Percentiles rank a stretch among this genome's conserved stretches.
Evolutionary conservation across 2,888 invertebrate species (phyloP).

Genomic region (Caenorhabditis macrosperma): DNA sequence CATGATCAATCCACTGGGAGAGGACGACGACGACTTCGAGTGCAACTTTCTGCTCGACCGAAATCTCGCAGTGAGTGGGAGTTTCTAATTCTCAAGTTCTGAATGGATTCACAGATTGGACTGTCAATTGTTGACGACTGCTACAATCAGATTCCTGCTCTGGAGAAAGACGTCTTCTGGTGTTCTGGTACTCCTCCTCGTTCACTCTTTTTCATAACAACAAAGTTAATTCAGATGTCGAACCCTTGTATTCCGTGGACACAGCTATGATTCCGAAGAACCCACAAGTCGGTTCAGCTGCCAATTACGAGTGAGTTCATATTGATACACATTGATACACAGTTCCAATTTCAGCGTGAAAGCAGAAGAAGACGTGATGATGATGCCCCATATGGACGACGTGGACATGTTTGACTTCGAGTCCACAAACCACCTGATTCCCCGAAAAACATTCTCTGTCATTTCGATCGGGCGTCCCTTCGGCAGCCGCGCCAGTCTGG

Average conservation of each 20-base stretch:
- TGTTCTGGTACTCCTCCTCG: constrained; percentile 22
- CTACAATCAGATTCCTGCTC: constrained; percentile 64
- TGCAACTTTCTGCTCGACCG: constrained; percentile 70
- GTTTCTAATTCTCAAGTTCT: neutral
- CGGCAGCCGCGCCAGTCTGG: constrained; percentile 58
- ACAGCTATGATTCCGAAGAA: constrained; percentile 69
- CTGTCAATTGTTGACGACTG: constrained; percentile 69
- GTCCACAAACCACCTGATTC: constrained; percentile 52
- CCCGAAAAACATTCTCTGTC: constrained; percentile 59
- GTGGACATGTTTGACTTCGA: constrained; percentile 57
- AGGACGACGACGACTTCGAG: constrained; percentile 75
- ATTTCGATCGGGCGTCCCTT: constrained; percentile 51
- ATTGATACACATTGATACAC: neutral
- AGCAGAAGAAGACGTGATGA: constrained; percentile 57
- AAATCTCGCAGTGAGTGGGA: constrained; percentile 66
- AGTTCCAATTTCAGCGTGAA: constrained; percentile 31
- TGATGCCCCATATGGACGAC: constrained; percentile 65
- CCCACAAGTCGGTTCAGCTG: constrained; percentile 70
- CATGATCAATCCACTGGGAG: constrained; percentile 76
- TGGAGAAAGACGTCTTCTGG: constrained; percentile 69
- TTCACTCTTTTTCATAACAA: neutral
- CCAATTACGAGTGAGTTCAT: constrained; percentile 64
- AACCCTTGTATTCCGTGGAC: constrained; percentile 68
- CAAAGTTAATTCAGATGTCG: constrained; percentile 40
- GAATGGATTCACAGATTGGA: constrained; percentile 57